Conservation (phyloP, 1,140 invertebrate species). For the Scaptomyza montana region DNA sequence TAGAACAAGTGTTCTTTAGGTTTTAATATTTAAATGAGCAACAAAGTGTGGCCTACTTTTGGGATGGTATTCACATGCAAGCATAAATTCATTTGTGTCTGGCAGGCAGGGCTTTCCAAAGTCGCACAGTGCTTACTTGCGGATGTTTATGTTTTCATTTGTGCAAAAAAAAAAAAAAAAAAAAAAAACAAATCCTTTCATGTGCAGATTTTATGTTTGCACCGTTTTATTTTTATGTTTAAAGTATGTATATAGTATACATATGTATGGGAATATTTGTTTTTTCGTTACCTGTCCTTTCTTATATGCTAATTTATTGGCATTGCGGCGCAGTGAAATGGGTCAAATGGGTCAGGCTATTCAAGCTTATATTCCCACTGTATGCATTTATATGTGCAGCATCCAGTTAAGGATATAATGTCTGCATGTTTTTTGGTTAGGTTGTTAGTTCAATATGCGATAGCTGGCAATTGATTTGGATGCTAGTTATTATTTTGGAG, state of each 20-base stretch:
- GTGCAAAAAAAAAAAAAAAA: slow-evolving; percentile 39
- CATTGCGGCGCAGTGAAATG: slow-evolving; percentile 40
- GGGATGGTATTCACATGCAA: slow-evolving; percentile 5
- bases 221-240: slow-evolving; percentile 33
- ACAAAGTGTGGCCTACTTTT: slow-evolving; percentile 25
- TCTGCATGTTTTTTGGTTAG: slow-evolving; percentile 12
- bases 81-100: background rate
- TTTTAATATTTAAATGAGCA: background rate
- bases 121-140: slow-evolving; percentile 19
- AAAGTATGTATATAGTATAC: slow-evolving; percentile 26
- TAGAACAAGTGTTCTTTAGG: background rate
- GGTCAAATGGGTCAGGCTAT: slow-evolving; percentile 54
- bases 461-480: slow-evolving; percentile 20
- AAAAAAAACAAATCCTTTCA: slow-evolving; percentile 42
- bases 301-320: slow-evolving; percentile 79
- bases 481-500: slow-evolving; percentile 7
- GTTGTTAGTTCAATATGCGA: slow-evolving; percentile 9
- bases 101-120: background rate
- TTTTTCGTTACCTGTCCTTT: slow-evolving; percentile 34
- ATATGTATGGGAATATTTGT: slow-evolving; percentile 4
- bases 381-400: slow-evolving; percentile 1
- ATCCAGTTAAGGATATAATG: slow-evolving; percentile 7
- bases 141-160: slow-evolving; percentile 68
- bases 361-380: slow-evolving; percentile 4
- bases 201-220: slow-evolving; percentile 69